Base-by-base conservation (phyloP, 2,888 invertebrate genomes). In the Agrotis clavis region DNA sequence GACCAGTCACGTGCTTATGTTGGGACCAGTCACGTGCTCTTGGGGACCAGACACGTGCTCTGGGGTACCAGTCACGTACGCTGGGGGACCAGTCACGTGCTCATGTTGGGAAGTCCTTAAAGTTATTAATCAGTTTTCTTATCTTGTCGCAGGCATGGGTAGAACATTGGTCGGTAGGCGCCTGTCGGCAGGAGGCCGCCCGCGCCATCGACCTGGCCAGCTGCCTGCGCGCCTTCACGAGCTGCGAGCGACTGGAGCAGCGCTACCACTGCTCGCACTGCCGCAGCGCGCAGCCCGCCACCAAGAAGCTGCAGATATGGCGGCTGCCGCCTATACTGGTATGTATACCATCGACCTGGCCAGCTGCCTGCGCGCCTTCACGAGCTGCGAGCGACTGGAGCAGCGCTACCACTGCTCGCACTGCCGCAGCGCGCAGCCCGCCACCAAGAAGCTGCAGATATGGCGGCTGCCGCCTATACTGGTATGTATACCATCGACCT, bases 401-500 rank as follows among this genome's bases (percentile, higher is more conserved):
- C 97, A 98, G 90, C 97, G 98, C 91, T 99, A 98, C 95, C 98
- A 98, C 91, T 99, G 99, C 95, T 97, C 98, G 72, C 97, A 97
- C 88, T 99, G 99, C 94, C 97, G 98, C 90, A 97, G 97, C 86
- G 98, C 97, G 90, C 98, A 98, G 90, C 97, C 98, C 68, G 99
- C 99, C 69, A 98, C 98, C 82, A 99, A 99, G 94, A 98, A 98
- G 91, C 96, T 99, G 90, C 98, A 99, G 93, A 98, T 99, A 67
- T 99, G 99, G 99, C 97, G 98, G 84, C 94, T 99, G 84, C 99
- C 99, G 71, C 99, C 99, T n/a, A 97, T 99, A 98, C 91, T 99
- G 99, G 95, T 97, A 35, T 35, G 35, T 35, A 35, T 35, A 35
- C 99, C 4, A 98, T 99, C 71, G 98, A 98, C 93, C 96, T 99